These are phyloP conservation scores for Mechanitis mazaeus DNA, from an alignment of 2,888 invertebrate species.

Conservation along the genomic window DNA sequence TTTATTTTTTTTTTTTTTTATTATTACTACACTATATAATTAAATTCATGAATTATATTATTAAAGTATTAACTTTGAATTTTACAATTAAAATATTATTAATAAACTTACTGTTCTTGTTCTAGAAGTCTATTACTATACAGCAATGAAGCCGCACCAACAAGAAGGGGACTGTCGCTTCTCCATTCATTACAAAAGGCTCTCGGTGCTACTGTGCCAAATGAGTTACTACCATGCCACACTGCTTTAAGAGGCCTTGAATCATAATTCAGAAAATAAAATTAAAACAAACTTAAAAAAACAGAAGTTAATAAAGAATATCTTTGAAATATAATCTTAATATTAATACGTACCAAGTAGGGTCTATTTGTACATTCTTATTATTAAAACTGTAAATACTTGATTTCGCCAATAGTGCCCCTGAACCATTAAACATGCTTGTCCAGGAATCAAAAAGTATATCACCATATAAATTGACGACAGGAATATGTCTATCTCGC, in stretches of 20 bases:
- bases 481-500: conserved; percentile 37
- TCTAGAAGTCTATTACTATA: conserved; percentile 40
- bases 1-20: not conserved
- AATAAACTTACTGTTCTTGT: conserved; percentile 47
- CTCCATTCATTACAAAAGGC: conserved; percentile 51
- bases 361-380: conserved; percentile 51
- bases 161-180: conserved; percentile 33
- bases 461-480: conserved; percentile 47
- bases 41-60: too few species aligned
- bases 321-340: not conserved
- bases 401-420: conserved; percentile 35
- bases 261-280: conserved; percentile 15
- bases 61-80: too few species aligned
- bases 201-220: conserved; percentile 34
- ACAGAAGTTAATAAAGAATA: too few species aligned
- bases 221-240: conserved; percentile 53
- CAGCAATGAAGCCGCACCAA: conserved; percentile 50
- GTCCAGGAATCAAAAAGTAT: conserved; percentile 56
- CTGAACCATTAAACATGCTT: conserved; percentile 51
- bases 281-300: conserved; percentile 7
- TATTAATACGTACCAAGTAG: conserved; percentile 46
- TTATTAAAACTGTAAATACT: conserved; percentile 57
- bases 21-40: not conserved
- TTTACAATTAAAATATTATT: not conserved
- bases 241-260: conserved; percentile 53